A percentile compares a stretch with the other conserved stretches of the same genome.
Evolutionary conservation across 1,140 invertebrate genomes (phyloP).

Genomic region (Drosophila trapezifrons): DNA sequence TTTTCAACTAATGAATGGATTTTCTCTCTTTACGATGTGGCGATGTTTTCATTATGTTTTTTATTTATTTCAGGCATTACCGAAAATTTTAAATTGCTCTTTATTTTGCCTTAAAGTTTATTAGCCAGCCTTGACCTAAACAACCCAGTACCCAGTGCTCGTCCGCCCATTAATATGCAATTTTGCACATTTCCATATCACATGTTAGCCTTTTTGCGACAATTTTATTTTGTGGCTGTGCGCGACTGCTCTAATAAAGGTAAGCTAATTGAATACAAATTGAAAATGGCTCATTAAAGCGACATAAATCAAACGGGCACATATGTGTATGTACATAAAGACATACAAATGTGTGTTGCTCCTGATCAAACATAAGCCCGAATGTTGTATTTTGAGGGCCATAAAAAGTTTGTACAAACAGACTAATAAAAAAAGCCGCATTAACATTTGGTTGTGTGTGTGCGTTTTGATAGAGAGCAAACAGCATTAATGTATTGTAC

Average conservation of each 20-base stretch:
- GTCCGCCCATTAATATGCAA: conserved; percentile 30
- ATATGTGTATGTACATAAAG: neutral
- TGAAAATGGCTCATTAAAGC: conserved; percentile 57
- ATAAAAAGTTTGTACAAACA: conserved; percentile 62
- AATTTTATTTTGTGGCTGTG: conserved; percentile 22
- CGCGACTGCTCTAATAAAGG: conserved; percentile 45
- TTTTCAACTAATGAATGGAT: conserved; percentile 9
- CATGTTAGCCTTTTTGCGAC: conserved; percentile 17
- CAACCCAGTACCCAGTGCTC: neutral
- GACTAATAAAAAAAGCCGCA: conserved; percentile 63
- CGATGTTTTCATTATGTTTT: neutral
- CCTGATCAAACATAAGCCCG: conserved; percentile 24
- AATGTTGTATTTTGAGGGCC: conserved; percentile 14
- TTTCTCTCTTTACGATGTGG: neutral
- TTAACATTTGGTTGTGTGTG: conserved; percentile 48
- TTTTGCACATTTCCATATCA: conserved; percentile 31
- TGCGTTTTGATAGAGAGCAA: conserved; percentile 59
- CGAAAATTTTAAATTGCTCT: neutral
- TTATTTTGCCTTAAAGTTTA: conserved; percentile 2
- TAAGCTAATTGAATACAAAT: conserved; percentile 63
- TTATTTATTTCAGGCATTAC: neutral
- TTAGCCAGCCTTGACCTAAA: conserved; percentile 29
- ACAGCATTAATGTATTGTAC: conserved; percentile 65
- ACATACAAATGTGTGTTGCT: conserved; percentile 6
- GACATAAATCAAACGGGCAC: conserved; percentile 62